Conservation (phyloP, 2,888 invertebrate genomes). For the Agrenia bidenticulata region DNA sequence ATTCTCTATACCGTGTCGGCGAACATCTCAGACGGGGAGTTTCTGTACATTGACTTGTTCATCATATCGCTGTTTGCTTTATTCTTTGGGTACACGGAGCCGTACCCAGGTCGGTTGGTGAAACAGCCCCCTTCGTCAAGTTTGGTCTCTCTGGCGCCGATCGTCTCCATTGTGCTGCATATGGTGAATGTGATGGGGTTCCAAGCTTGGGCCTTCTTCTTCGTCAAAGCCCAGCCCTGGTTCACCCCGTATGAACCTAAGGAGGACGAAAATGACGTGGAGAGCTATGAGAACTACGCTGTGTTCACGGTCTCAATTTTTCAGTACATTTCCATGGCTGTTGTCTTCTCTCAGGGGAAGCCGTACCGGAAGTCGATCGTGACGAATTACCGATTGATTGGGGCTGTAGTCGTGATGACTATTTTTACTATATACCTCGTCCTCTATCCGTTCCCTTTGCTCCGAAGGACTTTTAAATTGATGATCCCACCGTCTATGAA, state of each 20-base stretch:
- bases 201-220: constrained; percentile 60
- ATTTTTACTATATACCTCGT: constrained; percentile 62
- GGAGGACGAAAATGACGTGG: constrained; percentile 63
- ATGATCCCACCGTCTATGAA: constrained; percentile 65
- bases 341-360: constrained; percentile 84
- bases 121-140: constrained; percentile 65
- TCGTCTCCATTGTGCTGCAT: constrained; percentile 57
- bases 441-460: constrained; percentile 63
- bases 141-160: constrained; percentile 59
- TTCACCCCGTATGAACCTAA: constrained; percentile 53
- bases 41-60: constrained; percentile 85
- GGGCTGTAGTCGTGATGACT: constrained; percentile 68
- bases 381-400: constrained; percentile 74
- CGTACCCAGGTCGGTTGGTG: constrained; percentile 62
- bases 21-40: constrained; percentile 86
- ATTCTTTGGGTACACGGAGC: constrained; percentile 84
- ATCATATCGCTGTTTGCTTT: constrained; percentile 86
- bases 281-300: constrained; percentile 80
- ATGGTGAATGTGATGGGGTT: constrained; percentile 61
- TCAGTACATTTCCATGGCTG: constrained; percentile 84
- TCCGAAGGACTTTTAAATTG: constrained; percentile 64
- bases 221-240: constrained; percentile 64
- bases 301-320: constrained; percentile 82
- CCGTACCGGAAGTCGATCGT: constrained; percentile 83
- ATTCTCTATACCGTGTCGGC: constrained; percentile 65